Base-by-base conservation (phyloP, 2,113 vertebrate genomes). In the Cephalopterus ornatus region DNA sequence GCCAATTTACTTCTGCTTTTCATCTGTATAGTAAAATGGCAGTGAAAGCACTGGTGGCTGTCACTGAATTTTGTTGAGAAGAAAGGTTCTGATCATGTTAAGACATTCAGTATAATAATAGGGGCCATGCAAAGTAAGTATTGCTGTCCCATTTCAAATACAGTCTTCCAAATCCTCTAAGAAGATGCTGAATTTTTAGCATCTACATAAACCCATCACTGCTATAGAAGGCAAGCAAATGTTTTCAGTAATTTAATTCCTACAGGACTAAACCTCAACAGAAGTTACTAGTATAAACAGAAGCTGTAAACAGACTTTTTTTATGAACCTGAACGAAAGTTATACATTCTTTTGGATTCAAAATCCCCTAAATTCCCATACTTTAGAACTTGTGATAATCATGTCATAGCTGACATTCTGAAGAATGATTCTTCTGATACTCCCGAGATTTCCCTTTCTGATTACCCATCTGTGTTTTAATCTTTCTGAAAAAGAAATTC, bases 401-500 rank as follows among this genome's bases (percentile, higher is more conserved):
- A 33, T 37, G 9, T 84, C 33, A 67, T 22, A 58, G 19, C 13
- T 76, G 78, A 83, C 37, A 83, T 56, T 80, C 39, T 73, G 73
- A 79, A 24, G 39, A 91, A n/a, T 77, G 67, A n/a, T 39, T 56
- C 81, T 95, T 83, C 90, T 90, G 91, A 53, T 85, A 67, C 75
- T 90, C 44, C 5, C 33, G 59, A 94, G 18, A 37, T 72, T 63
- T 59, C 47, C 83, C 7, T 71, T 61, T 88, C 71, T 96, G 84
- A 84, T 92, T 83, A 94, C 47, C 93, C 85, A 95, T 97, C 90
- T 96, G 94, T 93, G 86, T 93, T 95, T 96, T 88, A 96, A 93
- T 94, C 73, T 91, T 82, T 77, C 74, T 95, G 95, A 96, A 97
- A 97, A 96, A 89, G 71, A 97, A 96, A 97, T 95, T 96, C 87